Evolutionary conservation across 2,888 invertebrate genomes (phyloP), one percentile per base, ranked within the genome.

Genomic region (Drosophila mayaguana): DNA sequence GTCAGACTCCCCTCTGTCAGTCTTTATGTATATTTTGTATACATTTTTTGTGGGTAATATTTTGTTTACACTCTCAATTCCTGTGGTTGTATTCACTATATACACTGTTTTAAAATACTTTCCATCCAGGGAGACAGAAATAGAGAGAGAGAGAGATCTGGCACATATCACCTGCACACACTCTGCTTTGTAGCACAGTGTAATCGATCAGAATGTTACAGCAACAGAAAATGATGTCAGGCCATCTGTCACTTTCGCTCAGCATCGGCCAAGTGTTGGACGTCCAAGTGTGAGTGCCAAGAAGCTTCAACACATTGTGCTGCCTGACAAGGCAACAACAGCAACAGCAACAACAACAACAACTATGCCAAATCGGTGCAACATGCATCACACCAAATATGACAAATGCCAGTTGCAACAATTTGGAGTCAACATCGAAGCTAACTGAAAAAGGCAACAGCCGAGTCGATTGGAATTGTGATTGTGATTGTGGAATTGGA

Each of bases 391-490:
- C 65, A 72, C 89, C 86, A 86, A 86, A 86, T 86, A 86, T 89
- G 89, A 88, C 88, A 89, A 89, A 88, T 88, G 88, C 83, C 90
- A 80, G 75, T 78, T 85, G 88, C 89, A 69, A 76, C 87, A 89
- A 78, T 88, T 80, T 36, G 51, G 65, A 63, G 42, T 22, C 51
- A 57, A 46, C 72, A 67, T 46, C 65, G 55, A 43, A 69, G 67
- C 72, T 18, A 20, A 20, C 53, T 36, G 28, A 36, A 53, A 53
- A 53, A 36, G 53, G 53, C 53, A 53, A 53, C 6, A n/a, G 66
- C 70, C 68, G 62, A 20, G 62, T 73, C 57, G 72, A 18, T 59
- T 63, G 69, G 63, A 62, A 67, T 63, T 72, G 60, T 20, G 38
- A 60, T 53, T 72, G 63, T 72, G 70, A 11, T 28, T 51, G 63